Base-by-base conservation (phyloP, 2,797 vertebrate species). In the Luscinia megarhynchos region DNA sequence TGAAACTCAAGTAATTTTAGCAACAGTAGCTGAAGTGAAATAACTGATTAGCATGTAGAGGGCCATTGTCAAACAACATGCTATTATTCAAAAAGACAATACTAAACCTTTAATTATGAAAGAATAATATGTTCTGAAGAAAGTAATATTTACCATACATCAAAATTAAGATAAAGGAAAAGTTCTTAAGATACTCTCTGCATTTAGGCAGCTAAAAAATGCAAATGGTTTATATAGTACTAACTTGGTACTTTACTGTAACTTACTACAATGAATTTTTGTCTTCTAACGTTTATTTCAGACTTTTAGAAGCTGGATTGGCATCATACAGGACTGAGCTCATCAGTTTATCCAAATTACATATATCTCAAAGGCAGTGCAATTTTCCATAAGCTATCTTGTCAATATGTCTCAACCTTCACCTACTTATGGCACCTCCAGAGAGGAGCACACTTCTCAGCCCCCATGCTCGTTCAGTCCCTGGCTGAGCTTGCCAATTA, bases 1-100 rank as follows among this genome's bases (percentile, higher is more conserved):
- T 83, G 82, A 92, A 92, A 78, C 17, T 10, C 58, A 84, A 76
- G 36, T 83, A 89, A 87, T 91, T 75, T 92, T 61, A 77, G 16
- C 64, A 75, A 83, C 19, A 59, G 61, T 22, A 84, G n/a, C 45
- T 80, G 62, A 77, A 57, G 30, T 87, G 81, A 68, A 94, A 92
- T 75, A 61, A 82, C 27, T 64, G 46, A 66, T 43, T 85, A 68
- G 26, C 67, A 88, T 50, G 21, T 59, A 89, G 48, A 84, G 55
- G 76, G 7, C 19, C 43, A 29, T 75, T 88, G 77, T 69, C 79
- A 14, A 94, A 54, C 93, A 94, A 96, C 26, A 89, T 50, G 51
- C 10, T 94, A 83, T 92, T 96, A 93, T 69, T 94, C 54, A 84
- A 64, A 90, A 94, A 94, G 51, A 82, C 53, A 95, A 67, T 67